These are phyloP conservation scores for Steromphala cineraria DNA, from an alignment of 2,888 invertebrate genomes.

Conservation along the genomic window DNA sequence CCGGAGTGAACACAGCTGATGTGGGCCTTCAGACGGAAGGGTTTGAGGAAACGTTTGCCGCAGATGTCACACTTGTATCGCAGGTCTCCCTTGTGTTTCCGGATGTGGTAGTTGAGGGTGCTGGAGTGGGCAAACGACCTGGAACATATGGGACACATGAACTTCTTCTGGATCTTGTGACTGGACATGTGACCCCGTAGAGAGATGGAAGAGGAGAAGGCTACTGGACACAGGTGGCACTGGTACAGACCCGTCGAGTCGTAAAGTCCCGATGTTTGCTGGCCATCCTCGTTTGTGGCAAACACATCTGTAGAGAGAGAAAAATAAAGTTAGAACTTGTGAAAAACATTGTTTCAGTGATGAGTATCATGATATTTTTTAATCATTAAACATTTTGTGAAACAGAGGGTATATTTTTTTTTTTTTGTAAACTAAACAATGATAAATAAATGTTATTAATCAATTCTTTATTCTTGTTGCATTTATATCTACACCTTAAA, in stretches of 20 bases:
- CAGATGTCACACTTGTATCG: slow-evolving; percentile 1
- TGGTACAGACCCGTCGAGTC: not conserved
- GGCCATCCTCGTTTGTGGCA: too few species aligned
- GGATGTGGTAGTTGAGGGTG: slow-evolving; percentile 9
- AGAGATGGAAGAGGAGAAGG: not conserved
- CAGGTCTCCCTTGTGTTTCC: slow-evolving; percentile 19
- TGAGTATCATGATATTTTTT: too few species aligned
- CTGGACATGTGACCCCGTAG: slow-evolving; percentile 2
- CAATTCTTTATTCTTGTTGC: too few species aligned
- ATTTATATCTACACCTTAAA: too few species aligned
- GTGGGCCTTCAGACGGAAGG: slow-evolving; percentile 6
- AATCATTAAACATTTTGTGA: too few species aligned
- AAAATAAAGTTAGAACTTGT: too few species aligned
- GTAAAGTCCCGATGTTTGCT: too few species aligned
- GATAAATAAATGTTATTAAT: too few species aligned
- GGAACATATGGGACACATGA: slow-evolving; percentile 13
- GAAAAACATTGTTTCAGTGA: too few species aligned
- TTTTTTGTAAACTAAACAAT: too few species aligned
- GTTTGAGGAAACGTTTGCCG: slow-evolving; percentile 13
- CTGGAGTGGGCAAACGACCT: slow-evolving; percentile 22
- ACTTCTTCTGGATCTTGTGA: slow-evolving; percentile 7
- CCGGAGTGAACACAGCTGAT: not conserved
- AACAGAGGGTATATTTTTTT: too few species aligned
- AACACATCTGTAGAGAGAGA: too few species aligned
- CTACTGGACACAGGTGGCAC: slow-evolving; percentile 3